A percentile compares a stretch with the other conserved stretches of the same genome.
Evolutionary conservation across 35 echinoderm and acorn worm genomes (phyloP).

Genomic region (Ophiothrix spiculata): DNA sequence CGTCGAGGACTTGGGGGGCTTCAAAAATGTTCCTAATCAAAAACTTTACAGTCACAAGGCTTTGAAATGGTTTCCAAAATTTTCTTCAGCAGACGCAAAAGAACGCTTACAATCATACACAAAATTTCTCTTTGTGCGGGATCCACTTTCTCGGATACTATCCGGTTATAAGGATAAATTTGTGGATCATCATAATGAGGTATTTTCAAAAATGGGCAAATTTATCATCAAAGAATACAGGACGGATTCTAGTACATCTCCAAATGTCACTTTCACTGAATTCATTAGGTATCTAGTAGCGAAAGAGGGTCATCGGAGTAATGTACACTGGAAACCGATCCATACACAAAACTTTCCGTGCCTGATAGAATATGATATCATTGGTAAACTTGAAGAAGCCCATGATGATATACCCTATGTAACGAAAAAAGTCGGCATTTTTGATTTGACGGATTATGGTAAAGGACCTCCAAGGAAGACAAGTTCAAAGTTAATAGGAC

Average conservation of each 20-base stretch:
- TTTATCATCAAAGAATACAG: constrained; percentile 59
- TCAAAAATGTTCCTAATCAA: constrained; percentile 79
- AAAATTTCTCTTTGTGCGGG: constrained; percentile 88
- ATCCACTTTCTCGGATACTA: constrained; percentile 78
- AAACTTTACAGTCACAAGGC: constrained; percentile 80
- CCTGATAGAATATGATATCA: constrained; percentile 69
- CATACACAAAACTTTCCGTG: constrained; percentile 72
- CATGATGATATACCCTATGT: constrained; percentile 75
- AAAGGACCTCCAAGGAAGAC: constrained; percentile 34
- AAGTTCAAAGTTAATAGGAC: constrained; percentile 22
- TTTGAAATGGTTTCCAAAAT: constrained; percentile 70
- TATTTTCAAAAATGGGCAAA: constrained; percentile 53
- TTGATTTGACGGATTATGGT: constrained; percentile 38
- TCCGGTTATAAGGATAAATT: constrained; percentile 96
- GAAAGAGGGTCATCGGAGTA: constrained; percentile 34
- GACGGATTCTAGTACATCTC: not conserved
- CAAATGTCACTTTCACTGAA: constrained; percentile 77
- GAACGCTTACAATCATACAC: constrained; percentile 60
- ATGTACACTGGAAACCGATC: constrained; percentile 87
- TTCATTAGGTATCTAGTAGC: constrained; percentile 72
- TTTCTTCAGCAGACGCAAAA: constrained; percentile 22
- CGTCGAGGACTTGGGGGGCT: constrained; percentile 73
- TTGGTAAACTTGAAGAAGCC: constrained; percentile 75
- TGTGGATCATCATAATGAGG: constrained; percentile 77
- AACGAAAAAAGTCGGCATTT: constrained; percentile 50